A percentile compares a stretch with the other conserved stretches of the same genome.
These are phyloP conservation scores for Carposina sasakii DNA, from an alignment of 1,140 invertebrate species.

Conservation along the genomic window DNA sequence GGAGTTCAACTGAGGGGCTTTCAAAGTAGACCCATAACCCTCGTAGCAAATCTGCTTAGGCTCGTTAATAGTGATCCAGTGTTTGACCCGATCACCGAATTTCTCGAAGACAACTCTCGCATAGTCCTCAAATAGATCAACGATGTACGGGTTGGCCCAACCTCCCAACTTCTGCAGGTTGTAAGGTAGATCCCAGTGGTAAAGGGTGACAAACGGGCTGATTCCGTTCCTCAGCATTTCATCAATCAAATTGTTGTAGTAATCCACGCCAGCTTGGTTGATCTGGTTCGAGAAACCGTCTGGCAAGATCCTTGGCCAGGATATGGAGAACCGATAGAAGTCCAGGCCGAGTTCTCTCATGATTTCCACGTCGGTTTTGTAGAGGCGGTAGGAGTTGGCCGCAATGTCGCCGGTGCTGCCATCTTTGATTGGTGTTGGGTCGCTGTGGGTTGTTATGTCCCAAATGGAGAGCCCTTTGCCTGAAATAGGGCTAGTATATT, in stretches of 20 bases:
- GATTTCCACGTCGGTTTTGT: constrained; percentile 64
- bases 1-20: constrained; percentile 68
- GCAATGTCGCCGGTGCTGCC: constrained; percentile 62
- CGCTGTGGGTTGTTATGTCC: constrained; percentile 67
- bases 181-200: constrained; percentile 79
- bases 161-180: constrained; percentile 75
- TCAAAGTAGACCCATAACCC: constrained; percentile 71
- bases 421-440: constrained; percentile 69
- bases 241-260: constrained; percentile 77
- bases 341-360: constrained; percentile 60
- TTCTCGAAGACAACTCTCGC: constrained; percentile 73
- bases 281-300: constrained; percentile 70
- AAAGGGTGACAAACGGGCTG: constrained; percentile 75
- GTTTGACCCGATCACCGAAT: constrained; percentile 75
- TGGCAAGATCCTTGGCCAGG: constrained; percentile 76
- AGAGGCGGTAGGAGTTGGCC: constrained; percentile 48
- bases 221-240: constrained; percentile 68
- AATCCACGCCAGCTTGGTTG: constrained; percentile 73
- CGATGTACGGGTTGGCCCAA: constrained; percentile 76
- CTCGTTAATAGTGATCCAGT: constrained; percentile 82
- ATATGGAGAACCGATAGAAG: constrained; percentile 76
- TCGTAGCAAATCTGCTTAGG: constrained; percentile 74
- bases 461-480: constrained; percentile 74
- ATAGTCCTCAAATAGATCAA: constrained; percentile 76
- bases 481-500: constrained; percentile 22